Evolutionary conservation across 2,113 vertebrate genomes (phyloP).

Genomic region (Trinectes maculatus): DNA sequence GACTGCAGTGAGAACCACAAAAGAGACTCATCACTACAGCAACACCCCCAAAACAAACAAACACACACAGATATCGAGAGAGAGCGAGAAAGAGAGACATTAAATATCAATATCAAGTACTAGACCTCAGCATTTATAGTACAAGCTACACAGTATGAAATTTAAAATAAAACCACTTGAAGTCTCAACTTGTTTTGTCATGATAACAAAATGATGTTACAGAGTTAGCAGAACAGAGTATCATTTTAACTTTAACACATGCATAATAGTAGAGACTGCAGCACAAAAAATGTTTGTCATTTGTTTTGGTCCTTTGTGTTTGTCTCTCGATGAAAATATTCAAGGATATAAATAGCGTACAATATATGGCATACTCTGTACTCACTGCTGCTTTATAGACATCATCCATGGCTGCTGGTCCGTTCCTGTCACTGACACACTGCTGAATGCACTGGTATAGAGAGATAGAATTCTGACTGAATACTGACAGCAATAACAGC

Average conservation of each 20-base stretch:
- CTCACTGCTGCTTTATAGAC: conserved; percentile 87
- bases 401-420: conserved; percentile 82
- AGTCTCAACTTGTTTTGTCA: background rate
- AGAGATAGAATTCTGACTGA: conserved; percentile 64
- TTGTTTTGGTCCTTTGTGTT: background rate
- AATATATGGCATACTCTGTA: conserved; percentile 13
- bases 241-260: background rate
- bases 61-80: no score
- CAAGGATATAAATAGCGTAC: background rate
- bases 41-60: no score
- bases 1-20: no score
- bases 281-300: background rate
- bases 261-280: background rate
- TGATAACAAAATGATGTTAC: no score
- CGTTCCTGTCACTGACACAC: conserved; percentile 45
- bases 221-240: background rate
- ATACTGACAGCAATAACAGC: conserved; percentile 56
- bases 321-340: background rate
- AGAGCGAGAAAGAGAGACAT: no score
- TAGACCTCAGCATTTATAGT: background rate
- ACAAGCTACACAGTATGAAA: background rate
- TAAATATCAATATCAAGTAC: no score
- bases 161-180: no score
- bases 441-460: conserved; percentile 30
- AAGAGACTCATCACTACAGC: no score